Conservation (phyloP, 2,797 vertebrate genomes). For the Loris lydekkerianus region DNA sequence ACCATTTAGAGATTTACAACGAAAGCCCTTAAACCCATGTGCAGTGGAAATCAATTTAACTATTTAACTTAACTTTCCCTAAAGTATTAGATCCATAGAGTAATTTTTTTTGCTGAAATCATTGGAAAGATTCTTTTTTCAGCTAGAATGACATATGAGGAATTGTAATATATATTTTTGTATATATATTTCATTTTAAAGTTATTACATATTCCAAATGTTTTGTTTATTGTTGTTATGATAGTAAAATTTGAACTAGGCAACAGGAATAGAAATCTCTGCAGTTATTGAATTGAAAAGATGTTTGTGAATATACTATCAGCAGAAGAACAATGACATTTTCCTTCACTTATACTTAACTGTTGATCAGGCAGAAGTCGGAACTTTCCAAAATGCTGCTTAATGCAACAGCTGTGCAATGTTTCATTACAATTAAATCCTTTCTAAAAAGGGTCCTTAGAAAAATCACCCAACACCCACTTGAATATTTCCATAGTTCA, state of each 20-base stretch:
- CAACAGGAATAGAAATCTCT: not conserved
- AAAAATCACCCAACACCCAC: slow-evolving; percentile 72
- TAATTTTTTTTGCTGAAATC: not conserved
- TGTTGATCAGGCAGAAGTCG: slow-evolving; percentile 53
- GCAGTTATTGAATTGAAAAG: slow-evolving; percentile 13
- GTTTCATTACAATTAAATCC: slow-evolving; percentile 83
- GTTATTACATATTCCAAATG: not conserved
- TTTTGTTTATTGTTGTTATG: not conserved
- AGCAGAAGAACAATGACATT: not conserved
- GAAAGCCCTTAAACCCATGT: not conserved
- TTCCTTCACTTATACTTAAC: slow-evolving; percentile 68
- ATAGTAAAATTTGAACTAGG: not conserved
- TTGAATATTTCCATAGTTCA: slow-evolving; percentile 69
- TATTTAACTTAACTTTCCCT: not conserved
- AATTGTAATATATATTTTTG: not conserved
- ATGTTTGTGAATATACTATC: not conserved
- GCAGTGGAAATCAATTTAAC: not conserved
- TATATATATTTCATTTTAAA: not conserved
- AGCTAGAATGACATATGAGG: not conserved
- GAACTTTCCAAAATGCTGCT: slow-evolving; percentile 63
- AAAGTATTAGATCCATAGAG: not conserved
- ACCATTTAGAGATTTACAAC: not conserved
- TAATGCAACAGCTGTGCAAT: slow-evolving; percentile 61
- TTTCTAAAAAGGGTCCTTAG: slow-evolving; percentile 73
- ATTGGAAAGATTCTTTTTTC: not conserved